A percentile compares a stretch with the other conserved stretches of the same genome.
These are phyloP conservation scores for Coluber constrictor DNA, from an alignment of 2,797 vertebrate genomes.

Conservation along the genomic window DNA sequence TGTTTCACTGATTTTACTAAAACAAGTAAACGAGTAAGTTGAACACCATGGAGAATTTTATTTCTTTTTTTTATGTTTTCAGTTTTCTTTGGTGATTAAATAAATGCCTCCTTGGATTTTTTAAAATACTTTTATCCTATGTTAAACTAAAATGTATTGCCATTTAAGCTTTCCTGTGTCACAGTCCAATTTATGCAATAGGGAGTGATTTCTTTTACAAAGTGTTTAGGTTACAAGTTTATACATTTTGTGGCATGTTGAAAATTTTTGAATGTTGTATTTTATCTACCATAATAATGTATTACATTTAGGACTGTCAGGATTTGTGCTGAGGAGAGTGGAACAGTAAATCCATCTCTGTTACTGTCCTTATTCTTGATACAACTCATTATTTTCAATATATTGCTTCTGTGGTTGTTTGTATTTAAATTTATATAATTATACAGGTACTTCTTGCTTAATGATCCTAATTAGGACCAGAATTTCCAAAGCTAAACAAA, in stretches of 20 bases:
- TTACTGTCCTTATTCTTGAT: not conserved
- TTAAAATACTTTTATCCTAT: not conserved
- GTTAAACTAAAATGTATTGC: not conserved
- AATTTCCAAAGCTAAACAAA: not conserved
- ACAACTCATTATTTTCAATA: not conserved
- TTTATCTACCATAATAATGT: not conserved
- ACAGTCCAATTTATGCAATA: not conserved
- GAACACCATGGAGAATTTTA: not conserved
- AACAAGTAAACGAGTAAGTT: not conserved
- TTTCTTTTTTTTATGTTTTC: not conserved
- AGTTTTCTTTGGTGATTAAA: not conserved
- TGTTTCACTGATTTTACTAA: constrained; percentile 47
- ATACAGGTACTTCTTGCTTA: not conserved
- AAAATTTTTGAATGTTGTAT: not conserved
- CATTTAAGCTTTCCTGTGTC: not conserved
- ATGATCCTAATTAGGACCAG: not conserved
- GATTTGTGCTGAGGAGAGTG: not conserved
- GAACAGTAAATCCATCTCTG: not conserved
- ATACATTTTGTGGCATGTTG: not conserved
- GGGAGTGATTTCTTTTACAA: not conserved
- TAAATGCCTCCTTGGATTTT: not conserved
- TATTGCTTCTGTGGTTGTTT: not conserved
- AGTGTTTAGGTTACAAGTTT: not conserved
- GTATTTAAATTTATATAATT: not conserved
- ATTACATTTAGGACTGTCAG: not conserved